These are phyloP conservation scores for Zingel zingel DNA, from an alignment of 2,113 vertebrate genomes.

Conservation along the genomic window DNA sequence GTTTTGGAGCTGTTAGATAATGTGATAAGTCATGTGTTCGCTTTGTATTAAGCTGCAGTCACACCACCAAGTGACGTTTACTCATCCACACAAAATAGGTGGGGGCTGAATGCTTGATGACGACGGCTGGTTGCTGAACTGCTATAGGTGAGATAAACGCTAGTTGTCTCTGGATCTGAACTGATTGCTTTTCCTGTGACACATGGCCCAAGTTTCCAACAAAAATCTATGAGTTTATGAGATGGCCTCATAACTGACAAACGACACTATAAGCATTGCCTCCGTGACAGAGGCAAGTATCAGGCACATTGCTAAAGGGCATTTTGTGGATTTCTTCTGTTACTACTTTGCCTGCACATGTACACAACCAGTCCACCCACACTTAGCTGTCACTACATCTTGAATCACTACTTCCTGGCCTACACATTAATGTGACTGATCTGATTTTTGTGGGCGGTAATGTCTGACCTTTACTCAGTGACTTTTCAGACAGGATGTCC, in stretches of 20 bases:
- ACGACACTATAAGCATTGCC: slow-evolving; percentile 27
- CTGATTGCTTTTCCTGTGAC: not conserved
- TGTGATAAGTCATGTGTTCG: not conserved
- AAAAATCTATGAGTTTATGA: slow-evolving; percentile 10
- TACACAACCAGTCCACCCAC: slow-evolving; percentile 50
- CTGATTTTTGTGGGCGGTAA: slow-evolving; percentile 51
- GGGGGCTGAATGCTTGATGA: not conserved
- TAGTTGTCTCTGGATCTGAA: not conserved
- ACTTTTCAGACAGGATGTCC: slow-evolving; percentile 54
- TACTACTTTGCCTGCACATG: slow-evolving; percentile 42
- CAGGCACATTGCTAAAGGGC: slow-evolving; percentile 40
- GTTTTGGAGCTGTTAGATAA: not conserved
- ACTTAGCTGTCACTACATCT: slow-evolving; percentile 52
- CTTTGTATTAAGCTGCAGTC: not conserved
- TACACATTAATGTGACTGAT: slow-evolving; percentile 62
- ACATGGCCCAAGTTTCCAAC: not conserved
- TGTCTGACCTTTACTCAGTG: slow-evolving; percentile 67
- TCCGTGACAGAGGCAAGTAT: slow-evolving; percentile 30
- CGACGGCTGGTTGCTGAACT: not conserved
- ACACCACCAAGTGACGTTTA: not conserved
- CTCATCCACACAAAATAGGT: not conserved
- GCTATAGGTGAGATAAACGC: not conserved
- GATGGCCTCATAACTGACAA: slow-evolving; percentile 14
- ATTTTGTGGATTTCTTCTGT: slow-evolving; percentile 33
- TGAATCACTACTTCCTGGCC: slow-evolving; percentile 59